Evolutionary conservation across 2,888 invertebrate genomes (phyloP).

Genomic region (Ochlodes sylvanus): DNA sequence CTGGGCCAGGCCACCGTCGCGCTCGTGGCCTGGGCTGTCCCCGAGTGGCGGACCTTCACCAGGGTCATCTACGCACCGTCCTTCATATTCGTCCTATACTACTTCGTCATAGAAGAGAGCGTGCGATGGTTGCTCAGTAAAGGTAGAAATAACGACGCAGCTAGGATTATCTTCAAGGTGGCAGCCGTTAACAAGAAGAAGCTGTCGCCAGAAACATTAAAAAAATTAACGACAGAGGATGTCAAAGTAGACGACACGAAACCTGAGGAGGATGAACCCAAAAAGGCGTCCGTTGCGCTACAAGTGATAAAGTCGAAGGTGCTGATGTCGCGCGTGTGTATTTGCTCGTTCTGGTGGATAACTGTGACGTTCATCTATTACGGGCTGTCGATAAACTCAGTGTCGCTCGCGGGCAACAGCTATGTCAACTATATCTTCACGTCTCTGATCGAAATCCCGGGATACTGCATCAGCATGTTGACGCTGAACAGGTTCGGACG

Average conservation of each 20-base stretch:
- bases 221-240: constrained; percentile 50
- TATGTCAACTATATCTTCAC: constrained; percentile 91
- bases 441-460: constrained; percentile 87
- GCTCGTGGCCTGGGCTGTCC: constrained; percentile 85
- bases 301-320: constrained; percentile 72
- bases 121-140: constrained; percentile 89
- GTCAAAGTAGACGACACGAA: constrained; percentile 33
- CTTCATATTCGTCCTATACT: constrained; percentile 85
- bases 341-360: constrained; percentile 92
- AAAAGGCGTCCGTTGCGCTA: constrained; percentile 49
- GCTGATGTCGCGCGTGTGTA: constrained; percentile 79
- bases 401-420: constrained; percentile 89
- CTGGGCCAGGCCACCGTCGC: constrained; percentile 87
- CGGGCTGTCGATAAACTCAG: constrained; percentile 91
- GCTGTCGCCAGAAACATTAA: constrained; percentile 64
- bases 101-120: constrained; percentile 87
- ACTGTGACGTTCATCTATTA: constrained; percentile 92
- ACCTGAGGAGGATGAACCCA: background rate
- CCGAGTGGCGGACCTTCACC: constrained; percentile 87
- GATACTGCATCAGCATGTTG: constrained; percentile 84
- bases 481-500: constrained; percentile 85
- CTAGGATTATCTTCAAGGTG: constrained; percentile 67
- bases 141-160: constrained; percentile 79
- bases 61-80: constrained; percentile 87
- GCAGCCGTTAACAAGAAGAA: constrained; percentile 74